Conservation (phyloP, 2,888 invertebrate species). For the Julus scandinavius region DNA sequence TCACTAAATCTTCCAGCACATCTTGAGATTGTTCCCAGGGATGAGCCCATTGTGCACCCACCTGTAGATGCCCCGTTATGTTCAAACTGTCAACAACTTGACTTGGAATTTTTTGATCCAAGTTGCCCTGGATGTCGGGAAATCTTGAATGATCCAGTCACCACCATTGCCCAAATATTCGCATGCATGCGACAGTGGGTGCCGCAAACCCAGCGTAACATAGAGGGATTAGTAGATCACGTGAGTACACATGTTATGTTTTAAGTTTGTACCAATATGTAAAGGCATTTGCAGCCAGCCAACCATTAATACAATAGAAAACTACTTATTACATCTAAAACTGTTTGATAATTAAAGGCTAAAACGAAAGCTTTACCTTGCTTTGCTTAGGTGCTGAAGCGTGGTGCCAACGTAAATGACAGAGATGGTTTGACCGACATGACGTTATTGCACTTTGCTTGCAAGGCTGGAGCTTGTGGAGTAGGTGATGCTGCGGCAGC, state of each 20-base stretch:
- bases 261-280: no score
- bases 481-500: constrained; percentile 64
- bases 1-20: not conserved
- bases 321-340: no score
- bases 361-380: no score
- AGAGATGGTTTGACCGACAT: constrained; percentile 69
- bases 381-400: constrained; percentile 65
- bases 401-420: constrained; percentile 68
- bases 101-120: constrained; percentile 67
- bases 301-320: no score
- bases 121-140: constrained; percentile 66
- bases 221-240: constrained; percentile 67
- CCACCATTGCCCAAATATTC: constrained; percentile 68
- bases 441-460: constrained; percentile 69
- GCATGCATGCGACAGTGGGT: constrained; percentile 70
- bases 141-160: constrained; percentile 63
- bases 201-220: constrained; percentile 68
- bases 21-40: not conserved
- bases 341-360: no score
- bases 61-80: constrained; percentile 68
- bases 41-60: constrained; percentile 38
- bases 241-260: constrained; percentile 60
- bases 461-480: constrained; percentile 68
- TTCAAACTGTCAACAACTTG: constrained; percentile 65
- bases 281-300: no score